These are phyloP conservation scores for Zoanthus sansibaricus DNA, from an alignment of 92 coral and sea anemone species.

Conservation along the genomic window DNA sequence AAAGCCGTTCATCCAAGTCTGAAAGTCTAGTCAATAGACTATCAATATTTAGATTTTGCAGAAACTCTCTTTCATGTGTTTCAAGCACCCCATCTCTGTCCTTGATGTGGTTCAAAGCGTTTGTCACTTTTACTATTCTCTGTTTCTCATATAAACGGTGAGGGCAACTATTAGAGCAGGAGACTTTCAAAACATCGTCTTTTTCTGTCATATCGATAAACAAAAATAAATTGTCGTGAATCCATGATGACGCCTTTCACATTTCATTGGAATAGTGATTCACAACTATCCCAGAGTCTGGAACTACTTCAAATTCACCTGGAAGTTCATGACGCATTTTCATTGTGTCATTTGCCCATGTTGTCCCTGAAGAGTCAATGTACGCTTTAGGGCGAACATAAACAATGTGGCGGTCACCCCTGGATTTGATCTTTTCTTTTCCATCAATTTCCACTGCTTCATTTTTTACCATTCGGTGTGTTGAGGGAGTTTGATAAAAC, in stretches of 20 bases:
- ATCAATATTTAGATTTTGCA: background rate
- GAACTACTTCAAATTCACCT: background rate
- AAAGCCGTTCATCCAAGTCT: slow-evolving; percentile 23
- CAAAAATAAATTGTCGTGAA: slow-evolving; percentile 24
- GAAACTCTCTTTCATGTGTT: slow-evolving; percentile 14
- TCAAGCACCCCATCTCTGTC: background rate
- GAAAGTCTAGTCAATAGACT: slow-evolving; percentile 19
- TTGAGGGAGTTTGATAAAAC: slow-evolving; percentile 67
- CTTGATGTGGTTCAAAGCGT: background rate
- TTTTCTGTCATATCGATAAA: slow-evolving; percentile 44
- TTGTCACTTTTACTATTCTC: background rate
- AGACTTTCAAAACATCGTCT: slow-evolving; percentile 28
- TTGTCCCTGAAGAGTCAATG: background rate
- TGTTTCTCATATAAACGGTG: slow-evolving; percentile 23
- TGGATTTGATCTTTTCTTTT: slow-evolving; percentile 49
- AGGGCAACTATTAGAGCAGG: background rate
- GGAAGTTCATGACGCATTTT: background rate
- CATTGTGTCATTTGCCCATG: slow-evolving; percentile 6
- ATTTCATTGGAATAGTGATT: slow-evolving; percentile 14
- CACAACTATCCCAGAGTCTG: background rate
- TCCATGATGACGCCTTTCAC: background rate
- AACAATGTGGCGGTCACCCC: slow-evolving; percentile 59
- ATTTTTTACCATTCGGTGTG: slow-evolving; percentile 60
- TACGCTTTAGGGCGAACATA: slow-evolving; percentile 61
- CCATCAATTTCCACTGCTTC: slow-evolving; percentile 53